phyloP scores from a whole-genome alignment of 2,797 vertebrate genomes.

The Chloroceryle amazona region DNA sequence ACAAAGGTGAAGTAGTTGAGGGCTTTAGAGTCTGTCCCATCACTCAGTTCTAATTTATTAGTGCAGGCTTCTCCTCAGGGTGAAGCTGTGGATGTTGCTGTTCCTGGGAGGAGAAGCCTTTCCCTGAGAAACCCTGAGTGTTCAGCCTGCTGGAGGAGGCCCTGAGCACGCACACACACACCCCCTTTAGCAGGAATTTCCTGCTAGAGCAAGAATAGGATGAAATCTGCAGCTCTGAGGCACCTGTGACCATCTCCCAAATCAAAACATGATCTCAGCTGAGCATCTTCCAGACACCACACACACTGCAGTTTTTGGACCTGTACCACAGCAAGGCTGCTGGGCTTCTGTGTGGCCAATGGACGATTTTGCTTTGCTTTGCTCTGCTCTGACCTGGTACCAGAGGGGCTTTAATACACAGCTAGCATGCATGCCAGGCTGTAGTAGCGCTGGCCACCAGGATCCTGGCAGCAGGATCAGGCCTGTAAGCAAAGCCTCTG shows the following conservation, averaged over 20 bases:
- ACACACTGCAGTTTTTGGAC: accelerated
- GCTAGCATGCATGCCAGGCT: not conserved
- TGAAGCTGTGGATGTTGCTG: not conserved
- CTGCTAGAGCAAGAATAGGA: not conserved
- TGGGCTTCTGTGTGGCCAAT: accelerated
- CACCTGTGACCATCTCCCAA: not conserved
- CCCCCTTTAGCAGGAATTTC: not conserved
- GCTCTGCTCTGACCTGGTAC: not conserved
- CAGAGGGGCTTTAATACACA: not conserved
- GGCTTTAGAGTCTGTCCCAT: not conserved
- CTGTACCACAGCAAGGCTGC: not conserved
- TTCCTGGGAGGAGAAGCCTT: not conserved
- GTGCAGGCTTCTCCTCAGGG: not conserved
- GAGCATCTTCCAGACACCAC: not conserved
- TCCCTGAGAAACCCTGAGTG: not conserved
- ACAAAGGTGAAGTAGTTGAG: not conserved
- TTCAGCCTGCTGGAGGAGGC: not conserved
- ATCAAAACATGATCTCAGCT: not conserved
- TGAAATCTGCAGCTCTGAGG: not conserved
- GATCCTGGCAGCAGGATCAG: not conserved
- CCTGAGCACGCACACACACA: no score
- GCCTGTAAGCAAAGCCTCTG: not conserved
- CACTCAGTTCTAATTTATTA: not conserved
- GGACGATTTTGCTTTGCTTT: not conserved
- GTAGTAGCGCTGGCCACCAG: not conserved